phyloP scores from a whole-genome alignment of 2,113 vertebrate species.

The Morone chrysops region DNA sequence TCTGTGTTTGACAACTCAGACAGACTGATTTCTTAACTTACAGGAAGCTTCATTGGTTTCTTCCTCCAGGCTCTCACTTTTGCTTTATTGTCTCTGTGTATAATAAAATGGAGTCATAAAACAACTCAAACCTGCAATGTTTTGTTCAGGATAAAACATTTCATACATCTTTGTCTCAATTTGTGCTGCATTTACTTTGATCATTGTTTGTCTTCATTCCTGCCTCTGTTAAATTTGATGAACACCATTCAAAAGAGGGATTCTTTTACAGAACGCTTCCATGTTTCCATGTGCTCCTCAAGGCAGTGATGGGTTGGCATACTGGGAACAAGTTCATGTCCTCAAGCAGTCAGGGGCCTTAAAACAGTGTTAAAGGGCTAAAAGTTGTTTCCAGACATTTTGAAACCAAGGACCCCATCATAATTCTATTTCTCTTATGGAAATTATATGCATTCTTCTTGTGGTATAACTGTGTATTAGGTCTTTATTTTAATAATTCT shows the following conservation, averaged over 20 bases:
- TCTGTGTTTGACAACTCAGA: conserved; percentile 2
- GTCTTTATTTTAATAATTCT: background rate
- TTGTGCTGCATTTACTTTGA: background rate
- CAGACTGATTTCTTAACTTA: background rate
- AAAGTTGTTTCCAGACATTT: background rate
- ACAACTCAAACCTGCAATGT: background rate
- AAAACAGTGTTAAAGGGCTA: background rate
- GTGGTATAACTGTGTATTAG: too few species aligned
- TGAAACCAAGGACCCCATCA: background rate
- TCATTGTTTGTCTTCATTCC: background rate
- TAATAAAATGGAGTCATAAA: background rate
- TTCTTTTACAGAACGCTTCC: background rate
- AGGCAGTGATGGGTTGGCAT: background rate
- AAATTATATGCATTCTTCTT: background rate
- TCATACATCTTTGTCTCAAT: background rate
- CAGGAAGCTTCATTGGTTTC: background rate
- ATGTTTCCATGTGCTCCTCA: background rate
- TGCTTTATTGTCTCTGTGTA: background rate
- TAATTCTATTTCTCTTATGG: background rate
- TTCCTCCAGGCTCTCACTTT: background rate
- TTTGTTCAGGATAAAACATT: background rate
- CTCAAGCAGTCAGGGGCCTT: background rate
- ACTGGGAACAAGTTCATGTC: background rate
- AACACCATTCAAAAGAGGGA: background rate
- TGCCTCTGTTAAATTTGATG: background rate